Conservation (phyloP, 2,888 invertebrate genomes). For the Pterobdella sp. region DNA sequence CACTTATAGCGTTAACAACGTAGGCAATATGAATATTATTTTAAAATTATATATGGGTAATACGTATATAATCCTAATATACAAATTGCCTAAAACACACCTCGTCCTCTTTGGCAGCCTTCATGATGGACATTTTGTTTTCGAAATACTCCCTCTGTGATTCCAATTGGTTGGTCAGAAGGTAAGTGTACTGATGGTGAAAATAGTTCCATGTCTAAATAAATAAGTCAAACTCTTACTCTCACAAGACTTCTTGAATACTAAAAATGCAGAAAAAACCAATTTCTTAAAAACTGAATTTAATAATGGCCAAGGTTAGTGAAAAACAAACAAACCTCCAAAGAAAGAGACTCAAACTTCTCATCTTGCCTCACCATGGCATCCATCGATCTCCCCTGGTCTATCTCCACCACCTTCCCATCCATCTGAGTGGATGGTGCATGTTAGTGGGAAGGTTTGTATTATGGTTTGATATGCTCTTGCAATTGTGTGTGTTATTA, state of each 20-base stretch:
- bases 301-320: not conserved
- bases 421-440: constrained; percentile 80
- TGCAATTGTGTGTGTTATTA: too few relatives aligned
- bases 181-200: constrained; percentile 25
- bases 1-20: not conserved
- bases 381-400: constrained; percentile 34
- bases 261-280: not conserved
- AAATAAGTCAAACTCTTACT: not conserved
- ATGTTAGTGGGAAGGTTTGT: too few relatives aligned
- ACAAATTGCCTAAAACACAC: constrained; percentile 3
- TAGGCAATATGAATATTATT: not conserved
- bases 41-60: not conserved
- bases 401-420: constrained; percentile 74
- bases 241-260: not conserved
- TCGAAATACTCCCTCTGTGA: constrained; percentile 86
- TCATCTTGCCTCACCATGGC: constrained; percentile 56
- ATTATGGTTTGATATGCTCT: too few relatives aligned
- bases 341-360: constrained; percentile 85
- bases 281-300: not conserved
- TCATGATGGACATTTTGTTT: constrained; percentile 59
- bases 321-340: constrained; percentile 62
- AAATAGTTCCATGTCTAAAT: too few relatives aligned
- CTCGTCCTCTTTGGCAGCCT: constrained; percentile 40
- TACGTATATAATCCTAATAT: not conserved
- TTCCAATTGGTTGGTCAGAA: constrained; percentile 88